Evolutionary conservation across 1,140 invertebrate species (phyloP).

Genomic region (Drosophila nebulosa): DNA sequence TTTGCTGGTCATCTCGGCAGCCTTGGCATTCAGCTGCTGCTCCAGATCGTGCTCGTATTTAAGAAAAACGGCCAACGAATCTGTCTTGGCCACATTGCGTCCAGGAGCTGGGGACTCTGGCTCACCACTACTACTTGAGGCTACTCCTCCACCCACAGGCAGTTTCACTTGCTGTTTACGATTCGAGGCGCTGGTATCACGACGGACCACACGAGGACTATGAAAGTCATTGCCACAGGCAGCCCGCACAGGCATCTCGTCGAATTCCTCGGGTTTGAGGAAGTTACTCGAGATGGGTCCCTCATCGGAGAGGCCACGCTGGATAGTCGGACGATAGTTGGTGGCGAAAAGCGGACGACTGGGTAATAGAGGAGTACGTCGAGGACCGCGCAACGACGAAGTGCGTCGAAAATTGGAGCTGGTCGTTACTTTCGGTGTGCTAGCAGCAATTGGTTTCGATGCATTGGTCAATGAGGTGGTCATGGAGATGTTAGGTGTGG

Average conservation of each 20-base stretch:
- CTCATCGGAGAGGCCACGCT: conserved; percentile 78
- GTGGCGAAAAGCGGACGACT: conserved; percentile 70
- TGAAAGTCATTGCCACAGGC: conserved; percentile 77
- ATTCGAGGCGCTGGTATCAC: conserved; percentile 70
- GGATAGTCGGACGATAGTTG: conserved; percentile 76
- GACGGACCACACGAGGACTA: conserved; percentile 68
- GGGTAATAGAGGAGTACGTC: conserved; percentile 61
- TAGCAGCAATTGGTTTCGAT: neutral
- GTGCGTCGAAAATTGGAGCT: conserved; percentile 73
- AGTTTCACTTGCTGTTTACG: conserved; percentile 67
- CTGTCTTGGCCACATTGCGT: conserved; percentile 68
- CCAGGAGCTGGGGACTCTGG: neutral
- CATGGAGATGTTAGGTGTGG: conserved; percentile 31
- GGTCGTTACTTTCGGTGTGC: conserved; percentile 21
- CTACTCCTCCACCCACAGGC: conserved; percentile 21
- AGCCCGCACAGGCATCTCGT: conserved; percentile 79
- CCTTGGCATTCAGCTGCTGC: conserved; percentile 64
- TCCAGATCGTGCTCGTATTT: conserved; percentile 80
- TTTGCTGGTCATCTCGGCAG: conserved; percentile 60
- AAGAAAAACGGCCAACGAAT: conserved; percentile 75
- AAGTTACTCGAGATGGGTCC: conserved; percentile 80
- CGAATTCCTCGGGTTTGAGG: conserved; percentile 78
- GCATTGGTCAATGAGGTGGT: conserved; percentile 46
- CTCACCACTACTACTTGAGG: neutral
- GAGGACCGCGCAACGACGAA: conserved; percentile 68